Percentiles rank a stretch among this genome's conserved stretches.
Evolutionary conservation across 2,113 vertebrate genomes (phyloP).

Genomic region (Silurus glanis): DNA sequence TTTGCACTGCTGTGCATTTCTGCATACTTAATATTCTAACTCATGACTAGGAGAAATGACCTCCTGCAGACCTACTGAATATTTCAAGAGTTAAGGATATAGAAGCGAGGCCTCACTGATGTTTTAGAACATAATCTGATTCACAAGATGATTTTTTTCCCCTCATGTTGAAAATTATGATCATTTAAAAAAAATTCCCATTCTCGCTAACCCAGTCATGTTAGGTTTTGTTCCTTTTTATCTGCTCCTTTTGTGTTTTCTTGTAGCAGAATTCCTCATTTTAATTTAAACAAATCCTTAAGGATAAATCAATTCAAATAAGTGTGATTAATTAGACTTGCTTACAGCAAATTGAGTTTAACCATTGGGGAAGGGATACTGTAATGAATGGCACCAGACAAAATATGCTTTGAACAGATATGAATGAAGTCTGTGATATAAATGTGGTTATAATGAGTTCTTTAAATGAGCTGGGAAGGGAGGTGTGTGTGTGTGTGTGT

Average conservation of each 20-base stretch:
- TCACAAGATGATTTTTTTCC: not conserved
- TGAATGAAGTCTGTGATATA: not conserved
- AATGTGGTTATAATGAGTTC: not conserved
- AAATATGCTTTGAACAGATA: not conserved
- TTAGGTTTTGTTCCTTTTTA: not conserved
- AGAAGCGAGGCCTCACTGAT: not conserved
- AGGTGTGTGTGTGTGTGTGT: too few species aligned
- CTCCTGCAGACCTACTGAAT: not conserved
- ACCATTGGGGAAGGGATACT: not conserved
- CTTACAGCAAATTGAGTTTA: conserved; percentile 27
- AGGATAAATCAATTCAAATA: conserved; percentile 25
- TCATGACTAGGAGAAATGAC: not conserved
- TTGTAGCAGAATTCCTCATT: not conserved
- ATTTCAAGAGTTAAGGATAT: conserved; percentile 9
- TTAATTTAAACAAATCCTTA: conserved; percentile 21
- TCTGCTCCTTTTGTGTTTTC: not conserved
- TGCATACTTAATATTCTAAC: not conserved
- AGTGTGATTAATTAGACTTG: conserved; percentile 29
- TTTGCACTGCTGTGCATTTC: not conserved
- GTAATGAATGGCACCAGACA: not conserved
- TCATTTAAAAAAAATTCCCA: not conserved
- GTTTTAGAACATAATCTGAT: not conserved
- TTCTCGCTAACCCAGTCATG: not conserved
- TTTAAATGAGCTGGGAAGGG: not conserved
- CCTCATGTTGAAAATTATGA: not conserved